phyloP scores from a whole-genome alignment of 2,113 vertebrate genomes.

The Lycaon pictus region DNA sequence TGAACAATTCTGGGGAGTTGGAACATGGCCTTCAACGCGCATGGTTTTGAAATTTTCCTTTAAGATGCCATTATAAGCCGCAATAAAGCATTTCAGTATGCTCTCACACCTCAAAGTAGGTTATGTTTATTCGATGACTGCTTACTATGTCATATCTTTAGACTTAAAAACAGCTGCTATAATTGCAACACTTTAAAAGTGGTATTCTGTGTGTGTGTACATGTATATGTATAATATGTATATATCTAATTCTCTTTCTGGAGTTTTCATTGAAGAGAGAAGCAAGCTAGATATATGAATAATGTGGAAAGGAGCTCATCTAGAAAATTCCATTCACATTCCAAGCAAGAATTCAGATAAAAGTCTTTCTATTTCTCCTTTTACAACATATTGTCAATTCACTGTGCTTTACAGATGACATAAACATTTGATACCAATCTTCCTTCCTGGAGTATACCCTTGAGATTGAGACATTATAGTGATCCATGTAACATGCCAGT shows the following conservation, averaged over 20 bases:
- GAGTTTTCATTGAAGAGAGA: conserved; percentile 68
- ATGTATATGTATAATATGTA: neutral
- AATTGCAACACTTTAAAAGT: conserved; percentile 59
- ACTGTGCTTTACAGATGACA: conserved; percentile 10
- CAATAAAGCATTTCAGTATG: conserved; percentile 69
- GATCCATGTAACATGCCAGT: conserved; percentile 63
- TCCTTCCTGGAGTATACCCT: neutral
- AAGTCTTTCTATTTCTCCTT: conserved; percentile 52
- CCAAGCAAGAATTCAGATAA: conserved; percentile 54
- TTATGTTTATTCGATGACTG: conserved; percentile 47
- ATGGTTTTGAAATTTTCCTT: conserved; percentile 73
- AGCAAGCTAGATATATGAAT: conserved; percentile 26
- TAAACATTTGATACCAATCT: conserved; percentile 63
- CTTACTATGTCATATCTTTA: conserved; percentile 36
- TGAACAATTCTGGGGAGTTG: conserved; percentile 66
- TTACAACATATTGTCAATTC: neutral
- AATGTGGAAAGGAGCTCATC: conserved; percentile 21
- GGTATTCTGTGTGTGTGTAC: neutral
- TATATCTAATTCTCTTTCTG: conserved; percentile 9
- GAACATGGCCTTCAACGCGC: conserved; percentile 58
- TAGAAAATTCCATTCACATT: conserved; percentile 63
- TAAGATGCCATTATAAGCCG: conserved; percentile 55
- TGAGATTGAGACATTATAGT: conserved; percentile 24
- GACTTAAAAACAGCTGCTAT: conserved; percentile 43
- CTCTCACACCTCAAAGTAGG: conserved; percentile 71